Evolutionary conservation across 2,888 invertebrate species (phyloP), one percentile per base, ranked within the genome.

Genomic region (Cheilosia pagana): DNA sequence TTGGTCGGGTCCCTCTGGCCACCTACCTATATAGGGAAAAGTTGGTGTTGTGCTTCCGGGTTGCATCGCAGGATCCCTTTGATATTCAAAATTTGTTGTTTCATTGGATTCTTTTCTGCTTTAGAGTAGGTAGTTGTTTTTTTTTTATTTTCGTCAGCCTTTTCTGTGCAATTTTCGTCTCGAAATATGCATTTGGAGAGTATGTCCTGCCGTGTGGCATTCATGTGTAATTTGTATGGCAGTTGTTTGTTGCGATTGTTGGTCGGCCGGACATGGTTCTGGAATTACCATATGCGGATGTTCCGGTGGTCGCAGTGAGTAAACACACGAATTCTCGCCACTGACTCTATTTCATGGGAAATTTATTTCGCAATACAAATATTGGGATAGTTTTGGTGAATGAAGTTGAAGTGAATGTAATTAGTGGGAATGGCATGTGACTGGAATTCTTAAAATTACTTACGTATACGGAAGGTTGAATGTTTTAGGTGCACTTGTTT

Each of bases 301-400:
- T 85, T 85, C 85, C 81, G 81, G 85, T 85, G 81, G 85, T 85
- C 71, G 85, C 81, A 81, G 75, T 85, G 81, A 85, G 85, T 85
- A 85, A 85, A 85, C 85, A 85, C 75, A 85, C 81, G 75, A 76
- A 75, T 85, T 75, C 35, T 57, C 50, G 28, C 67, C 65, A 45
- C 65, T 45, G 72, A 59, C 63, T 81, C 74, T 79, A 55, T 71
- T 76, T 60, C 45, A 76, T 60, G 43, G 63, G 48, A 50, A 79
- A 81, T 81, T 71, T 76, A 52, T 85, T 50, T 81, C 57, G 60
- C 43, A 71, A 75, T 60, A 70, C 79, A 81, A 85, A 85, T 85
- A 75, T 81, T 83, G 65, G 28, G 70, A 68, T 71, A 77, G 67
- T 68, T 68, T 81, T 63, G 41, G 21, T 48, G 43, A 62, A 45